Evolutionary conservation across 2,797 vertebrate genomes (phyloP).

Genomic region (Centroberyx gerrardi): DNA sequence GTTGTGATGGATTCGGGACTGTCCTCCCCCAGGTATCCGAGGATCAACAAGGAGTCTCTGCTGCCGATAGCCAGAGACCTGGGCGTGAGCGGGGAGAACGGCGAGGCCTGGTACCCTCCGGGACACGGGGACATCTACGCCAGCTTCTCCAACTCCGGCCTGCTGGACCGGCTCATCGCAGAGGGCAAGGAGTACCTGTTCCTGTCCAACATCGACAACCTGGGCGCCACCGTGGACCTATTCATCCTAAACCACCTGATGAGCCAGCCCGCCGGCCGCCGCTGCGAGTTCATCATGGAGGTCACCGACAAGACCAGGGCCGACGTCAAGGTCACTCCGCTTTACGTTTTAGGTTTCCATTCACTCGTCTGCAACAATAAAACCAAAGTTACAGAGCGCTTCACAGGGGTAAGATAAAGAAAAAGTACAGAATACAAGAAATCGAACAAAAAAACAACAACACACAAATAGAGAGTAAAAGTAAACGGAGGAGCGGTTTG

Average conservation of each 20-base stretch:
- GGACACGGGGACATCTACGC: conserved; percentile 96
- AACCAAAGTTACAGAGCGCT: no score
- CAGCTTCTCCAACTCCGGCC: conserved; percentile 95
- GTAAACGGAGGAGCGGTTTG: no score
- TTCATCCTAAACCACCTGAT: conserved; percentile 95
- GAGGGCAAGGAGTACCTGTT: conserved; percentile 98
- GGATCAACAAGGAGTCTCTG: conserved; percentile 96
- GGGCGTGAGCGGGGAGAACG: conserved; percentile 88
- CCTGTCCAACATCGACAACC: conserved; percentile 98
- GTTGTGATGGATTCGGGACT: background rate
- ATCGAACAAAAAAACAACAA: no score
- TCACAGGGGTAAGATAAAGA: no score
- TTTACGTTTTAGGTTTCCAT: accelerated
- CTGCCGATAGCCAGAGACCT: conserved; percentile 92
- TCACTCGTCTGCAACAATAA: no score
- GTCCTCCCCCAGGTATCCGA: conserved; percentile 89
- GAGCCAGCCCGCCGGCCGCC: conserved; percentile 92
- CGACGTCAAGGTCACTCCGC: conserved; percentile 91
- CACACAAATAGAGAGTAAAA: no score
- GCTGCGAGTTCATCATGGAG: conserved; percentile 99
- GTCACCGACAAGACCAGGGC: conserved; percentile 98
- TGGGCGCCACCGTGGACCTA: conserved; percentile 97
- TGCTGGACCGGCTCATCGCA: conserved; percentile 91
- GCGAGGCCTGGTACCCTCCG: conserved; percentile 96
- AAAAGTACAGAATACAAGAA: no score